Evolutionary conservation across 2,888 invertebrate genomes (phyloP), one percentile per base, ranked within the genome.

Genomic region (Tribolium freemani): DNA sequence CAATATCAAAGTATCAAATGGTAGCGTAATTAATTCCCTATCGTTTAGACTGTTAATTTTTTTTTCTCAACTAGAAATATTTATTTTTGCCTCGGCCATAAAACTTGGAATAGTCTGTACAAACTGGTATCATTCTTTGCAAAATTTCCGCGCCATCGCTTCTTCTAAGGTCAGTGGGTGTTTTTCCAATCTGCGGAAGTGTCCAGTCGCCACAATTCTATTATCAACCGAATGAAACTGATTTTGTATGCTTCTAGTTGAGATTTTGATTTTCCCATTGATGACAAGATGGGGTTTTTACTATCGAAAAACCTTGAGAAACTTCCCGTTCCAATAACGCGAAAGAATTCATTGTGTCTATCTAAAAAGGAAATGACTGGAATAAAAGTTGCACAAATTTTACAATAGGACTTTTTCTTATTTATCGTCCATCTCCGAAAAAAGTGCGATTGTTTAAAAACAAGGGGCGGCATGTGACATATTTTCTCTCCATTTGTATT

Each of bases 401-500:
- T 20, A 13, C 51, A 51, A 51, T 20, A 13, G 48, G 13, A 1
- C 20, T 51, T 51, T 51, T 51, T 51, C 51, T n/a, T 51, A 20
- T 51, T 20, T 51, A 13, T 51, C 51, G 20, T 51, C 20, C 20
- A 11, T 11, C 11, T 48, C 16, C 48, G 48, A 48, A 48, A 48
- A 53, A 53, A 53, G 26, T 53, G 4, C 21, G 20, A 54, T 30
- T 54, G 54, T 54, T 10, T 54, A 6, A 13, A 6, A 8, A 13
- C 48, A 48, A n/a, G 51, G 51, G 51, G 5, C 20, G 13, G 51
- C 51, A 30, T 20, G 48, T 11, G 48, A 48, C 61, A 61, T 3
- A 48, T 61, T 61, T 45, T 58, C 45, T 44, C 45, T 58, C 45
- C 44, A 58, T 45, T 58, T 45, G 44, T 45, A 20, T 51, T 51